phyloP scores from a whole-genome alignment of 2,797 vertebrate genomes.

The Sebastes miniatus region DNA sequence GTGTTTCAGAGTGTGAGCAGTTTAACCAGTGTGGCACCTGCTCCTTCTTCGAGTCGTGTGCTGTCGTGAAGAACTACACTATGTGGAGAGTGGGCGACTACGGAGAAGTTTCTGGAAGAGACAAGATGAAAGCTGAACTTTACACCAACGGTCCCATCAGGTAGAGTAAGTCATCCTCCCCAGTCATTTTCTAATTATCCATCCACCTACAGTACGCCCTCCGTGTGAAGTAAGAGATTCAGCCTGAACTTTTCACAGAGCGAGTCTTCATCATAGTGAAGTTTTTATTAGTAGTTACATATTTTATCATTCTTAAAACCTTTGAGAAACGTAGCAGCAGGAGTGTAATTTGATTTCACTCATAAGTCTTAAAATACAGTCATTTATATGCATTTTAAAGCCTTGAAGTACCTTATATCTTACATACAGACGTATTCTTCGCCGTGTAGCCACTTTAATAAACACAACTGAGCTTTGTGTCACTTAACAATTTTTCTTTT shows the following conservation, averaged over 20 bases:
- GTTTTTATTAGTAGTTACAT: slow-evolving; percentile 16
- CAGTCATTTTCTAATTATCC: neutral
- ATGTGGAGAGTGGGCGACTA: slow-evolving; percentile 92
- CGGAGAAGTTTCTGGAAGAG: slow-evolving; percentile 85
- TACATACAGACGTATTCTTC: neutral
- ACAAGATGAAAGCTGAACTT: slow-evolving; percentile 94
- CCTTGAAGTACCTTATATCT: neutral
- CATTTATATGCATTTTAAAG: neutral
- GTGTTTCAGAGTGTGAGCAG: slow-evolving; percentile 84
- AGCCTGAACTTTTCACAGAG: neutral
- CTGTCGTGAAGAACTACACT: slow-evolving; percentile 89
- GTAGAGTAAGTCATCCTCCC: slow-evolving; percentile 65
- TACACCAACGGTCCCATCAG: slow-evolving; percentile 93
- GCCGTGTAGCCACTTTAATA: neutral
- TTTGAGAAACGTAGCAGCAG: neutral
- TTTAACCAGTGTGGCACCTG: slow-evolving; percentile 97
- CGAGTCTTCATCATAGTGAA: slow-evolving; percentile 1
- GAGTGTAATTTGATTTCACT: neutral
- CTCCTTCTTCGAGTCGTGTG: slow-evolving; percentile 88
- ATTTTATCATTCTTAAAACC: slow-evolving; percentile 27
- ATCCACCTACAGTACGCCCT: neutral
- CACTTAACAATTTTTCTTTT: neutral
- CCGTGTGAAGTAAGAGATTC: neutral
- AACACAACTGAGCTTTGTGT: neutral
- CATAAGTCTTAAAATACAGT: neutral